Conservation (phyloP, 2,113 vertebrate species). For the Sterrhoptilus dennistouni region DNA sequence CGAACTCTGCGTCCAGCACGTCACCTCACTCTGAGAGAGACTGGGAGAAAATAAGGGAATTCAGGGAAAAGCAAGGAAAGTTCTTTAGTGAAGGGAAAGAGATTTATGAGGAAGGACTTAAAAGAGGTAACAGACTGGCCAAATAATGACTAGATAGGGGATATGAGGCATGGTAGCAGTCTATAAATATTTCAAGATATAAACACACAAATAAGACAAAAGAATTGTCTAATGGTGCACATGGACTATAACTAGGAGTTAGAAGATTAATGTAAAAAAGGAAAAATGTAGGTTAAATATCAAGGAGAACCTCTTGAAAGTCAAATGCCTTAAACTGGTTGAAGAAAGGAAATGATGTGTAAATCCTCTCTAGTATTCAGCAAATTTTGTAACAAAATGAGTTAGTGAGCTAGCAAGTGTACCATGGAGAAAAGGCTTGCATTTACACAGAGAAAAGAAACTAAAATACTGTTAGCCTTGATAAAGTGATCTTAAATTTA, state of each 20-base stretch:
- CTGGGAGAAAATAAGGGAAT: neutral
- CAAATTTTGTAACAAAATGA: neutral
- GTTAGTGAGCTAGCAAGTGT: neutral
- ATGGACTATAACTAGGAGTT: neutral
- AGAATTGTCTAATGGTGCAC: conserved; percentile 1
- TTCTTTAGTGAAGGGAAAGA: neutral
- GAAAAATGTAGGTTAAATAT: neutral
- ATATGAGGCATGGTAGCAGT: neutral
- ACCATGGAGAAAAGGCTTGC: neutral
- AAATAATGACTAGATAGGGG: neutral
- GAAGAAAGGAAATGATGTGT: neutral
- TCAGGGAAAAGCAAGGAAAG: neutral
- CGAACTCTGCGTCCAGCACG: neutral
- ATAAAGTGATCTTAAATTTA: neutral
- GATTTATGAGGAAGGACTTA: conserved; percentile 53
- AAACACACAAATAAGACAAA: conserved; percentile 34
- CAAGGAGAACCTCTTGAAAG: neutral
- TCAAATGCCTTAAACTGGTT: neutral
- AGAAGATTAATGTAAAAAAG: neutral
- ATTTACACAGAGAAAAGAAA: neutral
- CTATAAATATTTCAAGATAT: conserved; percentile 55
- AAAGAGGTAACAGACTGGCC: neutral
- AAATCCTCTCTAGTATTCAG: neutral
- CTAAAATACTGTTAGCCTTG: neutral
- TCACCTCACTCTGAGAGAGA: neutral